Base-by-base conservation (phyloP, 1,140 invertebrate species). In the Neuroterus valhalla region DNA sequence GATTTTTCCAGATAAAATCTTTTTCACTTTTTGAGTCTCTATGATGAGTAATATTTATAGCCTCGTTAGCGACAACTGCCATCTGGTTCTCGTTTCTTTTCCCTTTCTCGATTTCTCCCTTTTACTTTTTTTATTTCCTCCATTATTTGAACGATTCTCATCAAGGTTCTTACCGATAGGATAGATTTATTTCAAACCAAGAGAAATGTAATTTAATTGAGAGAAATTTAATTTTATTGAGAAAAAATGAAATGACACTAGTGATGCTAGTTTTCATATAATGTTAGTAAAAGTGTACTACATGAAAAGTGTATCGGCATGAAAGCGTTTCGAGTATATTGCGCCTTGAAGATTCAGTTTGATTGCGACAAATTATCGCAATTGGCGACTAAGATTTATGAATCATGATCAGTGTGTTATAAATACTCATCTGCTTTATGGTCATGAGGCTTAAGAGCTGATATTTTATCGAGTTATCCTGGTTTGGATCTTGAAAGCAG, bases 41-140 rank as follows among this genome's bases (percentile, higher is more conserved):
- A 5, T 38, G 31, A 38, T 38, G 31, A 70, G 69, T 70, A 46
- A 50, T 71, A 71, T 71, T 71, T 62, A 62, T 52, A 17, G 70
- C 48, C 70, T 71, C 70, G 70, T 71, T 71, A 71, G 48, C 23
- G 46, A 15, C 68, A 38, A 67, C 21, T 23, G 17, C 68, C 48
- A 46, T 26, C 31, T 8, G 4, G 31, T 38, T 38, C 31, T 38
- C 10, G 1, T 38, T 38, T 5, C 31, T 10, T 38, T 38, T 38
- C 10, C 1, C 31, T 38, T 38, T 38, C 10, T 38, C 31, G 4
- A 38, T 8, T 38, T 5, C 31, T 38, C 31, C 8, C 31, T 38
- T 38, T 38, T 38, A 8, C 6, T 38, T 38, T 38, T 8, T 38
- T 38, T 38, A 31, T 31, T 31, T 3, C 5, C 3, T 38, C 31